Evolutionary conservation across 2,888 invertebrate species (phyloP).

Genomic region (Rhamphomyia laevipes): DNA sequence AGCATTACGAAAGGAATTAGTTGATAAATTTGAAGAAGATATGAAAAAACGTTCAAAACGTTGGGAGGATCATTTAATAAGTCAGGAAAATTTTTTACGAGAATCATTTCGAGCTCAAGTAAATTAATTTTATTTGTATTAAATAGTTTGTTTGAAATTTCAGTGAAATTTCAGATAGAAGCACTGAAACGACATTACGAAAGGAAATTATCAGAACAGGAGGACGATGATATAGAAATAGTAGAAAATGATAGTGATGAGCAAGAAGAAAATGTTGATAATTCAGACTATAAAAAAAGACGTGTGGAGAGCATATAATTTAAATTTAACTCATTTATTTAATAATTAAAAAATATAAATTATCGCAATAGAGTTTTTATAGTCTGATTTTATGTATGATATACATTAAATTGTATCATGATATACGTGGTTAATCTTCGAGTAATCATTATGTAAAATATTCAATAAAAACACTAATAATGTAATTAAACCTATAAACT

Average conservation of each 20-base stretch:
- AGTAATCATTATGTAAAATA: too few species aligned
- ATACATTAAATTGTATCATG: too few species aligned
- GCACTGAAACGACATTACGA: slow-evolving; percentile 17
- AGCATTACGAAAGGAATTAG: slow-evolving; percentile 25
- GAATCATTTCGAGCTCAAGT: slow-evolving; percentile 26
- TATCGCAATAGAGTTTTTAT: too few species aligned
- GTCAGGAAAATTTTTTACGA: slow-evolving; percentile 19
- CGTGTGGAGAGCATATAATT: too few species aligned
- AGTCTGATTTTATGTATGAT: too few species aligned
- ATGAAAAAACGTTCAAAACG: slow-evolving; percentile 18
- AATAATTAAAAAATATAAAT: too few species aligned
- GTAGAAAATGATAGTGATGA: slow-evolving; percentile 4
- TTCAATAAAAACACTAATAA: too few species aligned
- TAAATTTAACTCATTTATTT: too few species aligned
- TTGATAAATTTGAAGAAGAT: slow-evolving; percentile 23
- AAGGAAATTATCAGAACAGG: slow-evolving; percentile 11
- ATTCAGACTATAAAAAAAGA: too few species aligned
- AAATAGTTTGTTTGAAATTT: not conserved
- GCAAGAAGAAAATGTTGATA: not conserved
- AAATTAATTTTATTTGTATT: slow-evolving; percentile 3
- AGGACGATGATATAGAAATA: slow-evolving; percentile 9
- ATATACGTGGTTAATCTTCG: too few species aligned
- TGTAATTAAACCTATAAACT: too few species aligned
- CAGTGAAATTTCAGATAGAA: slow-evolving; percentile 15
- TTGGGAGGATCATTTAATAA: slow-evolving; percentile 19